These are phyloP conservation scores for Phania funesta DNA, from an alignment of 2,888 invertebrate species.

Conservation along the genomic window DNA sequence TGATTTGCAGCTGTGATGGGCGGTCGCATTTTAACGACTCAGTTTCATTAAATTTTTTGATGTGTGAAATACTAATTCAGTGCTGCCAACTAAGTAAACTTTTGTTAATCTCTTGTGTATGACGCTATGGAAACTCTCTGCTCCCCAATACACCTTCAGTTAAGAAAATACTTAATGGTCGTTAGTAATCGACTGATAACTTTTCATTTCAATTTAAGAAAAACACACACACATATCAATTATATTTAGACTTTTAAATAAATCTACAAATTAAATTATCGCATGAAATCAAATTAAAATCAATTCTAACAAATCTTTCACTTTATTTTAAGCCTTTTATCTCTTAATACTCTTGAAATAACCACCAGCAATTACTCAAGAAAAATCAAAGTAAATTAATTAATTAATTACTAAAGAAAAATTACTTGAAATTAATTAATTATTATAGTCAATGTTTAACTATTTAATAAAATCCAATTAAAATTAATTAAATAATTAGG, in stretches of 20 bases:
- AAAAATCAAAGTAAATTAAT: not conserved
- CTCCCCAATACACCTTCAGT: not conserved
- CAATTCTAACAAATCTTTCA: not conserved
- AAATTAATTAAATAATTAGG: slow-evolving; percentile 16
- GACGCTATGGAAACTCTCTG: too few species aligned
- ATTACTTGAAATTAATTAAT: slow-evolving; percentile 20
- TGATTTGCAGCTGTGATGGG: too few species aligned
- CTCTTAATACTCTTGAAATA: too few species aligned
- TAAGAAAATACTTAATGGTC: slow-evolving; percentile 7
- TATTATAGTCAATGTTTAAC: slow-evolving; percentile 34
- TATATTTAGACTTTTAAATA: slow-evolving; percentile 43
- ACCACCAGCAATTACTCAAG: too few species aligned
- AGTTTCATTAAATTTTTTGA: too few species aligned
- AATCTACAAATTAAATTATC: not conserved
- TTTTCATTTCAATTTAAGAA: not conserved
- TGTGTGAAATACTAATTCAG: too few species aligned
- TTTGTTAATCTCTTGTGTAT: too few species aligned
- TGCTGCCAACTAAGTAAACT: too few species aligned
- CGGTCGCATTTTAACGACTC: too few species aligned
- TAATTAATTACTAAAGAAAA: not conserved
- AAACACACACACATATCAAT: slow-evolving; percentile 60
- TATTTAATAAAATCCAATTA: slow-evolving; percentile 1
- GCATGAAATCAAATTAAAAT: slow-evolving; percentile 6
- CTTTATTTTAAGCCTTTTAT: too few species aligned
- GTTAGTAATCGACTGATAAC: not conserved